phyloP scores from a whole-genome alignment of 2,113 vertebrate genomes.

The Gnathonemus longibarbis region DNA sequence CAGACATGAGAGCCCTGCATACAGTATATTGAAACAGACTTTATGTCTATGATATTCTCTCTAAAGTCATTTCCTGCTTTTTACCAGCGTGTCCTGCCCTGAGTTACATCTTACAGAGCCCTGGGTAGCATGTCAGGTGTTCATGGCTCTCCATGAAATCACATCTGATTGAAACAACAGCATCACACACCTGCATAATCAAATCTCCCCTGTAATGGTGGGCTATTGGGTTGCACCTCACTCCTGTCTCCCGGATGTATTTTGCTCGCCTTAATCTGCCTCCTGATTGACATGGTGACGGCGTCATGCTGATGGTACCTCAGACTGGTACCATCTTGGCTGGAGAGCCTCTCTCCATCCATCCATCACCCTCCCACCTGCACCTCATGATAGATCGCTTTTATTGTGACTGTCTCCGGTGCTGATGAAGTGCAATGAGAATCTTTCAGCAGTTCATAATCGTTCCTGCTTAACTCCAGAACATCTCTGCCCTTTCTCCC shows the following conservation, averaged over 20 bases:
- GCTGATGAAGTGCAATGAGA: conserved; percentile 39
- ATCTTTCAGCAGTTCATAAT: conserved; percentile 31
- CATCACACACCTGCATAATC: conserved; percentile 1
- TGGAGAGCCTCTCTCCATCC: conserved; percentile 26
- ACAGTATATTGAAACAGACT: neutral
- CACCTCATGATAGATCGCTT: conserved; percentile 34
- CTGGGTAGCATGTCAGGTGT: neutral
- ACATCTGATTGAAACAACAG: neutral
- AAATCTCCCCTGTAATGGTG: conserved; percentile 1
- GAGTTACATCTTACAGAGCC: neutral
- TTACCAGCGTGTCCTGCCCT: neutral
- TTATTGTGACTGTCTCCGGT: conserved; percentile 32
- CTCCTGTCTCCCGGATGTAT: neutral
- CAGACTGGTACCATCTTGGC: neutral
- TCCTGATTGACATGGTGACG: conserved; percentile 2
- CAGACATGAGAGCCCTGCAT: neutral
- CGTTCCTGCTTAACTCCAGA: conserved; percentile 9
- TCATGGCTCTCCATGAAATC: neutral
- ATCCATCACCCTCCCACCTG: conserved; percentile 29
- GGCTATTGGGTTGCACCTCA: neutral
- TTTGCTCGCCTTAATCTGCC: neutral
- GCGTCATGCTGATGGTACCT: neutral
- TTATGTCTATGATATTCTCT: neutral
- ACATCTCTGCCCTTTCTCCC: neutral
- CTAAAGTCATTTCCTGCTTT: neutral